Base-by-base conservation (phyloP, 2,888 invertebrate genomes). In the Pterostichus madidus region DNA sequence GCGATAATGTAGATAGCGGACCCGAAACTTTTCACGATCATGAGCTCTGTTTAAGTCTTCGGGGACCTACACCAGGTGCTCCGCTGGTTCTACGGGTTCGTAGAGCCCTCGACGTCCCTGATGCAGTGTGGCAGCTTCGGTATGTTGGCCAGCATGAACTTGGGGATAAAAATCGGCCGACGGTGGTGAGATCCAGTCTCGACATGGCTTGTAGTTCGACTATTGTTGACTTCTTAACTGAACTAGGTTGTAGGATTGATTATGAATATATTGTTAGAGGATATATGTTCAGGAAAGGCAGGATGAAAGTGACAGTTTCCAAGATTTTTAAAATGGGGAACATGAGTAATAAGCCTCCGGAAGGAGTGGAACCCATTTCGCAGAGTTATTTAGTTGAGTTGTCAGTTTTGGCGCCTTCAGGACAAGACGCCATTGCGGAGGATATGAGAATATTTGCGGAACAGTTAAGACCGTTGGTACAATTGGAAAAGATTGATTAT, bases 371-470 rank as follows among this genome's bases (percentile, higher is more conserved):
- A 88, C 94, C 97, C 0, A 94, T 98, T 86, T 96, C 97, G 0
- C 95, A 96, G 87, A 98, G 98, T 87, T 97, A 98, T 90, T 92
- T 98, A 39, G 98, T 99, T 0, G 98, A 99, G 90, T 91, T 99
- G 85, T 98, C 97, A 85, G 94, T 97, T 10, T 91, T 97, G 79
- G 97, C 98, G 2, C 97, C 97, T 0, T 95, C 95, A 86, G 97
- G 97, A 0, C 97, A 98, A 89, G 98, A 98, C 89, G 96, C 97
- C 17, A 96, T 99, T 83, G 98, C 96, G 2, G 98, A 98, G 87
- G 98, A 99, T 88, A 98, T 99, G 96, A 94, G 96, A 84, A 94
- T 95, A 35, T 98, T 99, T 91, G 97, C 98, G 0, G 98, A 99
- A 88, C 98, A 98, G 88, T 91, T 99, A 2, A 94, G 96, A 87